Evolutionary conservation across 2,113 vertebrate genomes (phyloP).

Genomic region (Saimiri boliviensis): DNA sequence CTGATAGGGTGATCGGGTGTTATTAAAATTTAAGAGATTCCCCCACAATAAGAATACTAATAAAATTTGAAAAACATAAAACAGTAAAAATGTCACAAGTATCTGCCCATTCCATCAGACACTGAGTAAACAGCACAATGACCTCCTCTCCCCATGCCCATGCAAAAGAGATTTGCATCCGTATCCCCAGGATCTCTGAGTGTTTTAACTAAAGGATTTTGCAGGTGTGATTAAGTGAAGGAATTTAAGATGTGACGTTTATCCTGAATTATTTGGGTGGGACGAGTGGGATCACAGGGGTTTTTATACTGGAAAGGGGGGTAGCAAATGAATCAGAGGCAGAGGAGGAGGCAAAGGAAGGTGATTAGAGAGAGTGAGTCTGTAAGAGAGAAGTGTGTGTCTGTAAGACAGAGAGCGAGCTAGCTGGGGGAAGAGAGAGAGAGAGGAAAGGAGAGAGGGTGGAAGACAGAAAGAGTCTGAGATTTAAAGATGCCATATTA

Average conservation of each 20-base stretch:
- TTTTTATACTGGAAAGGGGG: not conserved
- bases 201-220: not conserved
- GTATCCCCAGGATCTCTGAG: not conserved
- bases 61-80: not conserved
- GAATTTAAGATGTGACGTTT: not conserved
- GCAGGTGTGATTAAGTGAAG: not conserved
- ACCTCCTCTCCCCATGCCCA: accelerated
- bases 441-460: not conserved
- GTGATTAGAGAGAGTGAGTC: not conserved
- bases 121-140: not conserved
- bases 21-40: not conserved
- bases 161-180: not conserved
- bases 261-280: not conserved
- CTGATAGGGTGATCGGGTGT: not conserved
- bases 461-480: not conserved
- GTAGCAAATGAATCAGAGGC: not conserved
- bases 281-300: not conserved
- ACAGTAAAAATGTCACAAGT: not conserved
- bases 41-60: not conserved
- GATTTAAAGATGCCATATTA: not conserved
- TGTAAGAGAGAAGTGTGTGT: not conserved
- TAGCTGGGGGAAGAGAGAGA: accelerated
- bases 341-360: not conserved
- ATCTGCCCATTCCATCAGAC: not conserved
- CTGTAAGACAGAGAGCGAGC: accelerated